Evolutionary conservation across 2,888 invertebrate genomes (phyloP).

Genomic region (Colostygia pectinataria): DNA sequence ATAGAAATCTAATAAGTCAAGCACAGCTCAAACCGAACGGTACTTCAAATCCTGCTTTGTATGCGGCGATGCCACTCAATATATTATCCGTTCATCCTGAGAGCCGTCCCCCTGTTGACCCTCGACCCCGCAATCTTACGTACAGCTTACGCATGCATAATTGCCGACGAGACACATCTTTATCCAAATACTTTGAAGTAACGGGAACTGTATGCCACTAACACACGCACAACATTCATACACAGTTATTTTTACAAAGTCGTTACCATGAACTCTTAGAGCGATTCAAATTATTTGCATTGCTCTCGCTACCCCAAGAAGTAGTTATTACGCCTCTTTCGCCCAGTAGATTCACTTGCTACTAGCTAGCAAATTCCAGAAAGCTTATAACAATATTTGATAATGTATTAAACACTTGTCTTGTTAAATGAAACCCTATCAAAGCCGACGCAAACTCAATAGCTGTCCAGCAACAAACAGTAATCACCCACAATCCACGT

Average conservation of each 20-base stretch:
- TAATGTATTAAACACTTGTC: neutral
- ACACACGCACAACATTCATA: too few relatives aligned
- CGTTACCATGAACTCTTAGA: too few relatives aligned
- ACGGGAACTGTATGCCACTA: too few relatives aligned
- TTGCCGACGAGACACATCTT: conserved; percentile 49
- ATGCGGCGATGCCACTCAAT: conserved; percentile 55
- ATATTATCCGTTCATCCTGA: conserved; percentile 58
- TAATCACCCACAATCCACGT: conserved; percentile 29
- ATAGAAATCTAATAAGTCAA: conserved; percentile 17
- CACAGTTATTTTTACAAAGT: too few relatives aligned
- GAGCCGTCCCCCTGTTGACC: conserved; percentile 68
- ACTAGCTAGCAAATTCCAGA: too few relatives aligned
- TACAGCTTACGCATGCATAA: conserved; percentile 67
- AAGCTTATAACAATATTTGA: too few relatives aligned
- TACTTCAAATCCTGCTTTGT: conserved; percentile 48
- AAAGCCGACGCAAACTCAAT: conserved; percentile 5
- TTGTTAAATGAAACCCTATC: neutral
- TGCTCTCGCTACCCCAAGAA: too few relatives aligned
- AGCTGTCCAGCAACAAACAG: conserved; percentile 18
- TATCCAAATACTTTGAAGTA: conserved; percentile 37
- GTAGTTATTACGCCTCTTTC: too few relatives aligned
- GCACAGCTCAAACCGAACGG: conserved; percentile 17
- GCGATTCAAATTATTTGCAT: too few relatives aligned
- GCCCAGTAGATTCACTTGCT: too few relatives aligned
- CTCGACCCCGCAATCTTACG: conserved; percentile 61